A percentile compares a stretch with the other conserved stretches of the same genome.
Conservation (phyloP, 2,797 vertebrate species). For the Acrocephalus scirpaceus region DNA sequence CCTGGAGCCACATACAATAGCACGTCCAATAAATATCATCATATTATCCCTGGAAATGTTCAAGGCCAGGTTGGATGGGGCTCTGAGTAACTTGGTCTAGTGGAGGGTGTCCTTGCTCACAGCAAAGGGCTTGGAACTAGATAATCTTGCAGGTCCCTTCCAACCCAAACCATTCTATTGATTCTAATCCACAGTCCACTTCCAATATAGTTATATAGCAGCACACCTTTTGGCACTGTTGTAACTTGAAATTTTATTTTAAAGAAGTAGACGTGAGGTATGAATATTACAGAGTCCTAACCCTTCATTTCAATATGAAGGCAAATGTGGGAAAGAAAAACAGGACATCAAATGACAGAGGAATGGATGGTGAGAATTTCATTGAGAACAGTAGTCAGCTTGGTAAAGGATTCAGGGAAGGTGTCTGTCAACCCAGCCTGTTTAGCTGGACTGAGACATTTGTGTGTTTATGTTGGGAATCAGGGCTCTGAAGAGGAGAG, state of each 20-base stretch:
- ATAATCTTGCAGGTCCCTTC: neutral
- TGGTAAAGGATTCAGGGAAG: neutral
- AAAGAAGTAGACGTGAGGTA: neutral
- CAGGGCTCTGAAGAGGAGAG: neutral
- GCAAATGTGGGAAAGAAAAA: neutral
- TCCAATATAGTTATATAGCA: neutral
- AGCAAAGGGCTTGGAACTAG: neutral
- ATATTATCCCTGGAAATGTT: neutral
- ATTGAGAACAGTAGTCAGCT: neutral
- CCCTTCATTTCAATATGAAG: neutral
- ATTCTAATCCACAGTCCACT: neutral
- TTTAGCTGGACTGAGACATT: neutral
- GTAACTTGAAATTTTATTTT: neutral
- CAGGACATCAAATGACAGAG: neutral
- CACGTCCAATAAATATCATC: too few relatives aligned
- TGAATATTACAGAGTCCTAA: neutral
- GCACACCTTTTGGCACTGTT: neutral
- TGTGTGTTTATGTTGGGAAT: neutral
- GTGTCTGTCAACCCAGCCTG: neutral
- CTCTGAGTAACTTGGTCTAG: neutral
- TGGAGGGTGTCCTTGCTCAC: neutral
- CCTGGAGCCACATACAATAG: too few relatives aligned
- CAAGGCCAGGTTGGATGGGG: neutral
- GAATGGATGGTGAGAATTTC: neutral
- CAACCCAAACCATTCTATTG: neutral